A percentile compares a stretch with the other conserved stretches of the same genome.
phyloP scores from a whole-genome alignment of 2,888 invertebrate species.

The Tetrapedia diversipes region DNA sequence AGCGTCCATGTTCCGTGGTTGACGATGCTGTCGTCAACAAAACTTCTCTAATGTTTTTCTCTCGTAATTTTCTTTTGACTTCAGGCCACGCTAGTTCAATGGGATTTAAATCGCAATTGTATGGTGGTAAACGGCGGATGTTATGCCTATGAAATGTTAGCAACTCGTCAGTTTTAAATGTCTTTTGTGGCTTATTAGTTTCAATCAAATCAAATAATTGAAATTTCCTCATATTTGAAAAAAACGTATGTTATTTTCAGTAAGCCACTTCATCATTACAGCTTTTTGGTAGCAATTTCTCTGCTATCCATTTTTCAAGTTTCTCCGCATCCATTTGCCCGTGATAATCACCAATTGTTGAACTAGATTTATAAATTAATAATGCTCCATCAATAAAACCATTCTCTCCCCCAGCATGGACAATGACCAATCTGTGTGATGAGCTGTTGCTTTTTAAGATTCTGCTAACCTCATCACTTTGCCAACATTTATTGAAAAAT shows the following conservation, averaged over 20 bases:
- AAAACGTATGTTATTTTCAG: not conserved
- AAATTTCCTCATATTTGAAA: not conserved
- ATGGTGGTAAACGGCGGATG: not conserved
- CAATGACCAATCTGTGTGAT: not conserved
- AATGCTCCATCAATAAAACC: not conserved
- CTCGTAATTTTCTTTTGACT: not conserved
- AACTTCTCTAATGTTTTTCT: no score
- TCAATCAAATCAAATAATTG: not conserved
- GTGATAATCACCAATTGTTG: not conserved
- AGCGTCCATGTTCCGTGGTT: no score
- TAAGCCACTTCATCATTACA: not conserved
- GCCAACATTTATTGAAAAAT: not conserved
- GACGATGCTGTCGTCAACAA: no score
- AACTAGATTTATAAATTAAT: not conserved
- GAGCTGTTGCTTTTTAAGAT: not conserved
- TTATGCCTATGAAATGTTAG: not conserved
- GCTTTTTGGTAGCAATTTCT: not conserved
- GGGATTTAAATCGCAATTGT: not conserved
- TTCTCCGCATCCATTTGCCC: not conserved
- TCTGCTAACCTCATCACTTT: not conserved
- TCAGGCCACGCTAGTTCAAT: not conserved
- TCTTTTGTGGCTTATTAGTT: not conserved
- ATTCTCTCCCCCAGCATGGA: not conserved
- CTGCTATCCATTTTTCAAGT: not conserved
- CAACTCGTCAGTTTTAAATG: not conserved